Percentiles rank a stretch among this genome's conserved stretches.
Evolutionary conservation across 2,888 invertebrate genomes (phyloP).

Genomic region (Lepas anatifera): DNA sequence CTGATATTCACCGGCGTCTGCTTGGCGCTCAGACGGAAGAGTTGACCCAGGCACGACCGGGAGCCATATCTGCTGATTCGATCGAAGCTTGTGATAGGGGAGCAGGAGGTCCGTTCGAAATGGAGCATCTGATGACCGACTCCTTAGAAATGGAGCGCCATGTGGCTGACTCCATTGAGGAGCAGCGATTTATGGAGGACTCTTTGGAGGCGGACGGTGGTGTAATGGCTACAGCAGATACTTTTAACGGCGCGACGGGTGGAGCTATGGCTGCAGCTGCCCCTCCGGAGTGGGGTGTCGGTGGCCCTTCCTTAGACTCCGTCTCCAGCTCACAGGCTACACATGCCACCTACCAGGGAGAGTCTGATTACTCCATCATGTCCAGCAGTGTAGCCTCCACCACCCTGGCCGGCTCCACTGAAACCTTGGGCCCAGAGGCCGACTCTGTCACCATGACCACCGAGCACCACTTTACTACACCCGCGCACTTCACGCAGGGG

Average conservation of each 20-base stretch:
- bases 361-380: conserved; percentile 72
- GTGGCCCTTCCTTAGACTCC: neutral
- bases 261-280: too few species aligned
- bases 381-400: conserved; percentile 72
- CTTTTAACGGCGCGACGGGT: too few species aligned
- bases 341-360: conserved; percentile 69
- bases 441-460: conserved; percentile 10
- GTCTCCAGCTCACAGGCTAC: conserved; percentile 62
- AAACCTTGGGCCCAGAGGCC: conserved; percentile 29
- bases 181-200: neutral
- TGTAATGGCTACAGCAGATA: too few species aligned
- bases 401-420: conserved; percentile 66
- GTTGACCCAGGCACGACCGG: conserved; percentile 14
- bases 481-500: conserved; percentile 18
- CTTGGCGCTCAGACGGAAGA: too few species aligned
- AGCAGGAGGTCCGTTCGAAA: too few species aligned
- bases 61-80: conserved; percentile 18
- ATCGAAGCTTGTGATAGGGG: too few species aligned
- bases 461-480: conserved; percentile 15
- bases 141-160: conserved; percentile 3
- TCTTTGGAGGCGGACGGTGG: neutral
- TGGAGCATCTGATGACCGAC: neutral
- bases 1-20: neutral
- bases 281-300: too few species aligned
- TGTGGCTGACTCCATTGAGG: conserved; percentile 8